These are phyloP conservation scores for Turnix velox DNA, from an alignment of 2,113 vertebrate species.

Conservation along the genomic window DNA sequence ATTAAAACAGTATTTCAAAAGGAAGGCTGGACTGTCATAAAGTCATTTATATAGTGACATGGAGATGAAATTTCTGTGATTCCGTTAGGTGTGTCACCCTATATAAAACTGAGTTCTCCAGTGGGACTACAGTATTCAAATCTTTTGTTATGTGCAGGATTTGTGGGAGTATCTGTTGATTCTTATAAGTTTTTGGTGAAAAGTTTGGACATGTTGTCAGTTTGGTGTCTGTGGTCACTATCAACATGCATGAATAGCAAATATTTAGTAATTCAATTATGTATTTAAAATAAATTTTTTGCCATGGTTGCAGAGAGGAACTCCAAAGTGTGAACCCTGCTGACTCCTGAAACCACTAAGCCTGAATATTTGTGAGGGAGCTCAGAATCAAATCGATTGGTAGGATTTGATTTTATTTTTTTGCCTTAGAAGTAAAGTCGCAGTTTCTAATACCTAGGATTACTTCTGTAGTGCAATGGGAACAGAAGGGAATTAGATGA, in stretches of 20 bases:
- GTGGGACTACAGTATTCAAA: not conserved
- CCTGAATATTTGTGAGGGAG: slow-evolving; percentile 11
- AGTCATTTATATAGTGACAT: not conserved
- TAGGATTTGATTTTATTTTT: not conserved
- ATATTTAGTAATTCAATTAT: not conserved
- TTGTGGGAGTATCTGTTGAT: not conserved
- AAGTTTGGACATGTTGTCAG: not conserved
- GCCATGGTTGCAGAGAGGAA: not conserved
- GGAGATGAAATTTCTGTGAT: not conserved
- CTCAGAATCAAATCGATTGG: not conserved
- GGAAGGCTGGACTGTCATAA: not conserved
- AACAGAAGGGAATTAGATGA: not conserved
- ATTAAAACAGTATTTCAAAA: not conserved
- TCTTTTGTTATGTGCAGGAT: not conserved
- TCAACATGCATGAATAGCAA: not conserved
- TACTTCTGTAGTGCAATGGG: not conserved
- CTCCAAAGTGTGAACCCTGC: not conserved
- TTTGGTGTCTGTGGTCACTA: not conserved
- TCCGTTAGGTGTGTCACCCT: not conserved
- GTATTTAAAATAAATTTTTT: slow-evolving; percentile 20
- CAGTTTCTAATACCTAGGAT: not conserved
- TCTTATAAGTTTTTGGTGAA: not conserved
- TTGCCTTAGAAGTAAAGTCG: not conserved
- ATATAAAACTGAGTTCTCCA: not conserved
- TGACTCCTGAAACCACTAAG: slow-evolving; percentile 18